Evolutionary conservation across 2,797 vertebrate species (phyloP), one percentile per base, ranked within the genome.

Genomic region (Trachurus trachurus): DNA sequence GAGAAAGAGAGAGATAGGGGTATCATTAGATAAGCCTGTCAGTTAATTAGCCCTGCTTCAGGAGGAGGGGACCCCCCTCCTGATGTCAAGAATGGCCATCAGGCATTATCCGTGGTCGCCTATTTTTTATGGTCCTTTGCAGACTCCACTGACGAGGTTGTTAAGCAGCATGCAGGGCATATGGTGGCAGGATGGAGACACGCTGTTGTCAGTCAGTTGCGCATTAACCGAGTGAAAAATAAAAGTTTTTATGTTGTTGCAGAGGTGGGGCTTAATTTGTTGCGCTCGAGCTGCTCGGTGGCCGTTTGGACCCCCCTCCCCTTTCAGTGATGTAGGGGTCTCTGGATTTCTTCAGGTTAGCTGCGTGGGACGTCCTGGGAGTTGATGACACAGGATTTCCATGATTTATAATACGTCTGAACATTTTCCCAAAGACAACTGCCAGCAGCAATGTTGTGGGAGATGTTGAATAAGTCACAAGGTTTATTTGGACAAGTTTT

Each of bases 11-110:
- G 90, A 93, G 92, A 91, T 86, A 87, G 88, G 89, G 91, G 92
- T 94, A 94, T 94, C 76, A 88, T 91, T 89, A 92, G 89, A 95
- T 93, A 94, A 96, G 95, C 91, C 89, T 84, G 91, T 88, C 78
- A 92, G 92, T 94, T 95, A 94, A 96, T 96, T 95, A 93, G 88
- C 91, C 89, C 71, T 91, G 88, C 89, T 83, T 90, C 82, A 87
- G 90, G 91, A 90, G 88, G 79, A 91, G 93, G 87, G 74, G 84
- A 83, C 75, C 88, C 85, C 90, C 91, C 89, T 91, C 87, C 89
- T 65, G 88, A 89, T 82, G 88, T 85, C 82, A 87, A 90, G 89
- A 94, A 94, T 92, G 90, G 92, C 90, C 92, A 93, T 93, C 92
- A 93, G 92, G 91, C 90, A 63, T 91, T 91, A 92, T 88, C 89